Conservation (phyloP, 2,113 vertebrate species). For the Sakesphorus luctuosus region DNA sequence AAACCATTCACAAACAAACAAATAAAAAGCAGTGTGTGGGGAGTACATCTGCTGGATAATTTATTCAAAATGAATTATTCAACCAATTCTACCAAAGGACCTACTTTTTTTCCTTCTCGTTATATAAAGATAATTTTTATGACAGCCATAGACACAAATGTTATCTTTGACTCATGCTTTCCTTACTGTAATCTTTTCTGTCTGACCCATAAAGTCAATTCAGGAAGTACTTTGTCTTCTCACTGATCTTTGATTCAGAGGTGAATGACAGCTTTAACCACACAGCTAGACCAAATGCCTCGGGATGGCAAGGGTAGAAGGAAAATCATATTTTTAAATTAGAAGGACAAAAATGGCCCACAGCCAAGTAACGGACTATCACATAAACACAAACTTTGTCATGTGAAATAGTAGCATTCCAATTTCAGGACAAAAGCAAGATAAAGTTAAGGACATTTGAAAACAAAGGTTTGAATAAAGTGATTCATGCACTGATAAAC, state of each 20-base stretch:
- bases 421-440: conserved; percentile 55
- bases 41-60: conserved; percentile 52
- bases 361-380: conserved; percentile 38
- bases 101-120: neutral
- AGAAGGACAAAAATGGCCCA: conserved; percentile 54
- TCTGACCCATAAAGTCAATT: neutral
- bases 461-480: conserved; percentile 45
- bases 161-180: conserved; percentile 23
- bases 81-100: conserved; percentile 10
- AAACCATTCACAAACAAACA: conserved; percentile 53
- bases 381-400: conserved; percentile 42
- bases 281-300: conserved; percentile 26
- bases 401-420: conserved; percentile 32
- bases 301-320: neutral
- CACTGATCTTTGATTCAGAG: conserved; percentile 43
- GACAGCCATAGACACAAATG: conserved; percentile 19
- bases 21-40: conserved; percentile 37
- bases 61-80: conserved; percentile 66
- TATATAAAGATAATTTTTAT: conserved; percentile 27
- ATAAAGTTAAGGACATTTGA: conserved; percentile 63
- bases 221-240: conserved; percentile 28
- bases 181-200: conserved; percentile 17
- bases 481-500: conserved; percentile 40
- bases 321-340: conserved; percentile 47
- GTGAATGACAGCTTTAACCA: conserved; percentile 52